Base-by-base conservation (phyloP, 2,797 vertebrate species). In the Melanotaenia parkinsoni region DNA sequence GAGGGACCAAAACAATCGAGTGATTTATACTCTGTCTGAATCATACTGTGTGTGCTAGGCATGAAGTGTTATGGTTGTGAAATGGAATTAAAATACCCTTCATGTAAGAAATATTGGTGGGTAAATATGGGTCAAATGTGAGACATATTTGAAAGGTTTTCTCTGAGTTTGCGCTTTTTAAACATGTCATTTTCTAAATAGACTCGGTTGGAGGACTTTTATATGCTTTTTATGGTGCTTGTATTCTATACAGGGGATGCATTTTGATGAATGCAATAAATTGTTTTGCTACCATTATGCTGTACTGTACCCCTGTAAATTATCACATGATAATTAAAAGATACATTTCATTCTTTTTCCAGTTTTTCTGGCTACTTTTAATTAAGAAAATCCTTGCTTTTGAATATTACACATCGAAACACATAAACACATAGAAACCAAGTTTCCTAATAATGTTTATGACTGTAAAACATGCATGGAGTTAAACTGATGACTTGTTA, bases 221-320 rank as follows among this genome's bases (percentile, higher is more conserved):
- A 5, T 76, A 58, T 64, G 63, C 58, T 82, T 88, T 81, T 60
- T 69, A 79, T 81, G 79, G 86, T 84, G 82, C 83, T 88, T 3
- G 37, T 68, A 81, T 81, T 84, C 59, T 79, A 32, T 75, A 74
- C 32, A 32, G 66, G 37, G 47, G 37, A 81, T 85, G 76, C 74
- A 75, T 86, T 77, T 82, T 5, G 47, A 67, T 51, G 40, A 79
- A 45, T 51, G 61, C 0, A 0, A 75, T 37, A 72, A 80, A 73
- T 62, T 78, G 67, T 81, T 88, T 84, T 86, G 11, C 40, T 74
- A 67, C 54, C 20, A 57, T 71, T 63, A 80, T 82, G 67, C 69
- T 82, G 70, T 81, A 62, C 58, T 79, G 67, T 83, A 70, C 69
- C 51, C 77, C 60, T 89, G 78, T 89, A 88, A 89, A 89, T 89